A percentile compares a stretch with the other conserved stretches of the same genome.
Evolutionary conservation across 2,797 vertebrate genomes (phyloP).

Genomic region (Platalea minor): DNA sequence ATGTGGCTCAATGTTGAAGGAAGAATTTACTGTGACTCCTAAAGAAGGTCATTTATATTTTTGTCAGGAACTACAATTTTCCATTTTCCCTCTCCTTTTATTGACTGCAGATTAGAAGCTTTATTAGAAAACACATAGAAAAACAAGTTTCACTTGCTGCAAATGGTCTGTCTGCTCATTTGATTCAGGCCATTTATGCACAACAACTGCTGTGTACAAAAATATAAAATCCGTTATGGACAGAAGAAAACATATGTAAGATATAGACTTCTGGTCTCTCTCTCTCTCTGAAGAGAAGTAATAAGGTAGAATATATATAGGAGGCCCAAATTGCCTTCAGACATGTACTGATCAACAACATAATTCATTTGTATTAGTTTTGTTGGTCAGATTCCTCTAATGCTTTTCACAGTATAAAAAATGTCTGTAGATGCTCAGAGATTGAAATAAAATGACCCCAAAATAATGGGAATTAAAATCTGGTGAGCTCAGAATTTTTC

Average conservation of each 20-base stretch:
- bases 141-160: neutral
- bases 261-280: neutral
- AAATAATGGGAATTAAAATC: neutral
- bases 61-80: neutral
- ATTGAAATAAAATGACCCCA: neutral
- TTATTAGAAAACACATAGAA: slow-evolving; percentile 1
- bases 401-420: neutral
- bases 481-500: neutral
- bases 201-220: neutral
- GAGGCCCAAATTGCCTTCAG: neutral
- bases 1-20: neutral
- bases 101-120: neutral
- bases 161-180: neutral
- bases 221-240: neutral
- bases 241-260: neutral
- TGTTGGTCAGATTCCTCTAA: neutral
- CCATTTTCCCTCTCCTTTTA: neutral
- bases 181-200: neutral
- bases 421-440: neutral
- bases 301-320: neutral
- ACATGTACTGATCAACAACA: neutral
- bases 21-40: neutral
- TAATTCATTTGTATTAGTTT: neutral
- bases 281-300: neutral
- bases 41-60: neutral